These are phyloP conservation scores for Cochlearius cochlearius DNA, from an alignment of 2,113 vertebrate genomes.

Conservation along the genomic window DNA sequence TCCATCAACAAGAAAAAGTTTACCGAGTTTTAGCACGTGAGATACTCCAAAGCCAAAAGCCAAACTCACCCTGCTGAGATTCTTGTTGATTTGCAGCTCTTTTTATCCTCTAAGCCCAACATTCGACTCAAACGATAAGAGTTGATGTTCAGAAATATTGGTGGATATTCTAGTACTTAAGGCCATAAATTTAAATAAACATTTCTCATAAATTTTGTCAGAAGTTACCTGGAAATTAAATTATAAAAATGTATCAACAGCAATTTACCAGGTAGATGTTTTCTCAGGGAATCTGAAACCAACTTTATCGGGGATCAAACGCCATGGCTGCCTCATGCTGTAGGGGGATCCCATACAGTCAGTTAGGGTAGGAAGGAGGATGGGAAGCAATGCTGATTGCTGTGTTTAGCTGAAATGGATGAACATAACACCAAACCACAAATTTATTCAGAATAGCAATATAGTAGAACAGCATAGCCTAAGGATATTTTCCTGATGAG, in stretches of 20 bases:
- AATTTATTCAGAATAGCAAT: not conserved
- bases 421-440: not conserved
- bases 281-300: not conserved
- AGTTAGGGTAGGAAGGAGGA: not conserved
- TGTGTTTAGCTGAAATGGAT: not conserved
- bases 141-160: not conserved
- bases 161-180: not conserved
- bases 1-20: not conserved
- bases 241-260: not conserved
- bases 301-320: not conserved
- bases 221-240: not conserved
- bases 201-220: not conserved
- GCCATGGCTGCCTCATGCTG: not conserved
- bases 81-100: not conserved
- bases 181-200: not conserved
- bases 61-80: not conserved
- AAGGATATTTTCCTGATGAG: conserved; percentile 29
- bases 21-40: not conserved
- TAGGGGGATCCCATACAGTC: not conserved
- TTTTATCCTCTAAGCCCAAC: not conserved
- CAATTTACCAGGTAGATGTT: not conserved
- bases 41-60: not conserved
- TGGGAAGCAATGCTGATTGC: not conserved
- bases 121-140: not conserved
- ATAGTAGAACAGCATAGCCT: not conserved